phyloP scores from a whole-genome alignment of 2,113 vertebrate genomes.

The Anoura caudifer region DNA sequence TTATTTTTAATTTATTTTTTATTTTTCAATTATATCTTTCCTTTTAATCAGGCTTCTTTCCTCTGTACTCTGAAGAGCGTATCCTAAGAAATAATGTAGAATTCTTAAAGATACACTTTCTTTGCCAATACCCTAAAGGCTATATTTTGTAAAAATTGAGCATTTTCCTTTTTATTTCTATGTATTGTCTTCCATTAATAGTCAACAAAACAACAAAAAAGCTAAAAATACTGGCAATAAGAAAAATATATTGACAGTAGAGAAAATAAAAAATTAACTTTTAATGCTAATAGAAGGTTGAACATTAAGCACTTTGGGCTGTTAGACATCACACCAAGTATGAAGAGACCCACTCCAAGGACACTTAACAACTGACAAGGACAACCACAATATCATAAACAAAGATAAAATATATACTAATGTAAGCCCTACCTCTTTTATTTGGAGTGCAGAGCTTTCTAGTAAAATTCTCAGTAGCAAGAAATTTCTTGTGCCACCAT shows the following conservation, averaged over 20 bases:
- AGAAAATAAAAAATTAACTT: slow-evolving; percentile 9
- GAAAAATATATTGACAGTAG: background rate
- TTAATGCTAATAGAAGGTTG: background rate
- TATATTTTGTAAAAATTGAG: background rate
- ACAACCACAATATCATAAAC: background rate
- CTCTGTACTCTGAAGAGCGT: background rate
- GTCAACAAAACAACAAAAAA: background rate
- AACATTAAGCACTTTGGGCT: background rate
- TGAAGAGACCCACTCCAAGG: background rate
- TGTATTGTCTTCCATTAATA: background rate
- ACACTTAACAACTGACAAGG: background rate
- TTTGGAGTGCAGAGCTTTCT: slow-evolving; percentile 11
- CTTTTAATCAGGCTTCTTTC: background rate
- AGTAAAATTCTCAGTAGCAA: slow-evolving; percentile 43
- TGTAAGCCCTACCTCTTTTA: background rate
- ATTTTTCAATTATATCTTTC: background rate
- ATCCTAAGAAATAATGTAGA: background rate
- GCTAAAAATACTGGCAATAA: background rate
- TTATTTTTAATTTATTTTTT: background rate
- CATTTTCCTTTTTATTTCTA: background rate
- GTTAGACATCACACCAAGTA: background rate
- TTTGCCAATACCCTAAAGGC: background rate
- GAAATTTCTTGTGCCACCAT: slow-evolving; percentile 47
- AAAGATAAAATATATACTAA: slow-evolving; percentile 30
- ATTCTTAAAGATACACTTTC: background rate